These are phyloP conservation scores for Platalea minor DNA, from an alignment of 2,797 vertebrate genomes.

Conservation along the genomic window DNA sequence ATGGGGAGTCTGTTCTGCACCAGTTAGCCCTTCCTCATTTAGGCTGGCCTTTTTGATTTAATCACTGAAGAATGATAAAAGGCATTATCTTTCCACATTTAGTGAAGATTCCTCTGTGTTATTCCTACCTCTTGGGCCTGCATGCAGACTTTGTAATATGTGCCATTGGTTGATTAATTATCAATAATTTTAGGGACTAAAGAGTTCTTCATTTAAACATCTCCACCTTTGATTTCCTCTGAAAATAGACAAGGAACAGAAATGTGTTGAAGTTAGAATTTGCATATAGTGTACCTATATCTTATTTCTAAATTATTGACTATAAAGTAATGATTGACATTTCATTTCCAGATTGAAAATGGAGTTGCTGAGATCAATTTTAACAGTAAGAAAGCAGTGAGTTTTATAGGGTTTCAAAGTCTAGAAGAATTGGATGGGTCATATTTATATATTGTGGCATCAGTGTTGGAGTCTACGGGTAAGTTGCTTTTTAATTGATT, in stretches of 20 bases:
- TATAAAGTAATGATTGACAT: not conserved
- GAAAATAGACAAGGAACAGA: not conserved
- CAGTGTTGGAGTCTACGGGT: constrained; percentile 83
- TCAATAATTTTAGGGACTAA: not conserved
- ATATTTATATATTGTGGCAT: constrained; percentile 81
- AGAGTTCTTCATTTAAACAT: not conserved
- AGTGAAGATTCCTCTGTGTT: not conserved
- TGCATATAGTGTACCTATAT: not conserved
- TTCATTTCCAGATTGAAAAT: constrained; percentile 70
- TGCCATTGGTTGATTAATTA: not conserved
- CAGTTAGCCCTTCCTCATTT: not conserved
- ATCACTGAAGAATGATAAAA: not conserved
- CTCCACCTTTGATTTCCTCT: not conserved
- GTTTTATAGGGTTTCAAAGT: constrained; percentile 63
- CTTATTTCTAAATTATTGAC: not conserved
- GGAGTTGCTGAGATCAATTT: constrained; percentile 75
- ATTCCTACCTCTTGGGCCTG: not conserved
- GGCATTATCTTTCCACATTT: not conserved
- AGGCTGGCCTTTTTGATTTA: not conserved
- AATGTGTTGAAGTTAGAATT: not conserved
- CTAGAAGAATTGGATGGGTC: constrained; percentile 76
- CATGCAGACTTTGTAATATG: not conserved
- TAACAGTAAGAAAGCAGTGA: constrained; percentile 75
- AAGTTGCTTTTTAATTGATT: not conserved
- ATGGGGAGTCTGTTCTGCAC: not conserved